These are phyloP conservation scores for Liparis tanakae DNA, from an alignment of 2,797 vertebrate species.

Conservation along the genomic window DNA sequence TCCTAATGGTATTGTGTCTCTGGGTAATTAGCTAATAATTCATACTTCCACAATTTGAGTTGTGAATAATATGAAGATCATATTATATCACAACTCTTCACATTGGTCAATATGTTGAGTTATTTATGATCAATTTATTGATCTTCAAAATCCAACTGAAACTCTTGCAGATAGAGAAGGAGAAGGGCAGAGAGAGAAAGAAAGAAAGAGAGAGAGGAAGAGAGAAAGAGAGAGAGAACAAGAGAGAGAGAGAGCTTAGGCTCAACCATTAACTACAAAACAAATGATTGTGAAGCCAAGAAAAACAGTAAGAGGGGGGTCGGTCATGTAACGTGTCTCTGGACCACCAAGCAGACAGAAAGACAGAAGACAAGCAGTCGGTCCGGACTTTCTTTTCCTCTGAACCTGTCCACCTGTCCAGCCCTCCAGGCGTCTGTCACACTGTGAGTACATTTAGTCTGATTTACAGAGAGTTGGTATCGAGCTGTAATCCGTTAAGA, in stretches of 20 bases:
- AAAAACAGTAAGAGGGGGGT: background rate
- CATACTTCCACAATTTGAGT: background rate
- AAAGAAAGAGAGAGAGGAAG: background rate
- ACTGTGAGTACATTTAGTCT: slow-evolving; percentile 51
- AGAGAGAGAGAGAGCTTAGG: background rate
- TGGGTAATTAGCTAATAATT: too few relatives aligned
- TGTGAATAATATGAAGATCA: background rate
- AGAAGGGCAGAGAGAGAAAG: too few relatives aligned
- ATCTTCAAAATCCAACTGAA: background rate
- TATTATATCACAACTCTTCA: background rate
- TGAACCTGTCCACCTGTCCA: background rate
- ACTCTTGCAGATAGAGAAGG: too few relatives aligned
- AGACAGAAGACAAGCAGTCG: background rate
- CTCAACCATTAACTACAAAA: slow-evolving; percentile 45
- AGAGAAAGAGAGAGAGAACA: background rate
- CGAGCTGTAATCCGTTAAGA: slow-evolving; percentile 65
- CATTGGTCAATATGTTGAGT: background rate
- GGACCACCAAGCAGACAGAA: background rate
- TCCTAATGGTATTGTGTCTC: background rate
- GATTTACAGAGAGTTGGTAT: slow-evolving; percentile 16
- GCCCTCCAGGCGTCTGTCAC: background rate
- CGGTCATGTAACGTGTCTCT: slow-evolving; percentile 4
- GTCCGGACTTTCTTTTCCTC: background rate
- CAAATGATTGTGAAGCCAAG: slow-evolving; percentile 32
- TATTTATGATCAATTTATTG: background rate